A percentile compares a stretch with the other conserved stretches of the same genome.
These are phyloP conservation scores for Pteromalus puparum DNA, from an alignment of 1,140 invertebrate genomes.

Conservation along the genomic window DNA sequence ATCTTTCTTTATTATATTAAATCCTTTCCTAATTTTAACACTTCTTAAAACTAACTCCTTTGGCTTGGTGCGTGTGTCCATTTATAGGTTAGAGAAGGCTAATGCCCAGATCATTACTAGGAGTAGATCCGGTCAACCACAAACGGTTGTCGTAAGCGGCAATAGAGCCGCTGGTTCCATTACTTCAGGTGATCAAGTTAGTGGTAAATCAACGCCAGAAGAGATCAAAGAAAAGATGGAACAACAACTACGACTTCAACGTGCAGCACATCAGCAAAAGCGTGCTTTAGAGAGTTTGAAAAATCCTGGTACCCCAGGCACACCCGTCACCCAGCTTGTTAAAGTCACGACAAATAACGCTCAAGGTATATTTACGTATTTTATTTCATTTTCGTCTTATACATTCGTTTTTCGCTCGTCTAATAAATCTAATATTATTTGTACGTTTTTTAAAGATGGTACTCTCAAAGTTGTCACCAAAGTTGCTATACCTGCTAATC, in stretches of 20 bases:
- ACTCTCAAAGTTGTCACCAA: slow-evolving; percentile 79
- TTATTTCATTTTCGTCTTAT: neutral
- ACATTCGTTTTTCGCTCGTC: slow-evolving; percentile 42
- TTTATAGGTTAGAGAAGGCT: slow-evolving; percentile 79
- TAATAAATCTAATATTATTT: slow-evolving; percentile 53
- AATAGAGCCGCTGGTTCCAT: slow-evolving; percentile 60
- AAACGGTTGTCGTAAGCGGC: slow-evolving; percentile 62
- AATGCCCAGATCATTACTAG: slow-evolving; percentile 84
- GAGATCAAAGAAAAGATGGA: slow-evolving; percentile 95
- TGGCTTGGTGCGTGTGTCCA: slow-evolving; percentile 71
- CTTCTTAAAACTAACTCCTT: slow-evolving; percentile 69
- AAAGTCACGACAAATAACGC: slow-evolving; percentile 77
- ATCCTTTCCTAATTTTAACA: slow-evolving; percentile 66
- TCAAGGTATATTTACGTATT: slow-evolving; percentile 67
- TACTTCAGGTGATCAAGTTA: slow-evolving; percentile 68
- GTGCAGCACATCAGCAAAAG: slow-evolving; percentile 92
- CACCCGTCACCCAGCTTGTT: slow-evolving; percentile 73
- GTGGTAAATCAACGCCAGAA: slow-evolving; percentile 81
- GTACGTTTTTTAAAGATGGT: slow-evolving; percentile 72
- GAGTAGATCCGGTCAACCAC: slow-evolving; percentile 82
- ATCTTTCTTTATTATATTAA: neutral
- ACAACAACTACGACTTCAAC: slow-evolving; percentile 89
- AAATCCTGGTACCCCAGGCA: slow-evolving; percentile 65
- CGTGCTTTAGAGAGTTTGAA: slow-evolving; percentile 80
- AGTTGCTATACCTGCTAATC: slow-evolving; percentile 77